Evolutionary conservation across 2,888 invertebrate genomes (phyloP), one percentile per base, ranked within the genome.

Genomic region (Globia sparganii): DNA sequence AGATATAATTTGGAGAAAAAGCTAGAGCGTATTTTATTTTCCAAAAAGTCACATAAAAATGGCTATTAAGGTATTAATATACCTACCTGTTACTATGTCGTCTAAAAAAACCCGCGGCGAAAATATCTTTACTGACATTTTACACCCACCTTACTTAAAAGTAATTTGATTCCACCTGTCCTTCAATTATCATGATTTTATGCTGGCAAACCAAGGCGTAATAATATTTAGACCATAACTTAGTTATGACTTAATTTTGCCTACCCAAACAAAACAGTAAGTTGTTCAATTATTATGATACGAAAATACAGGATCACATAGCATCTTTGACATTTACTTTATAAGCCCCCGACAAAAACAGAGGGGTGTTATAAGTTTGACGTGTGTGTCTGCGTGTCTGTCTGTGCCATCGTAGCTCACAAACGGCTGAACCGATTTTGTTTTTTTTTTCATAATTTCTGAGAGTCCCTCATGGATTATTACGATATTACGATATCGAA

Each of bases 181-280:
- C 53, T 37, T 46, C 46, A 46, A 64, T 21, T 65, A 59, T 77
- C 65, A 77, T 69, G 15, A 21, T 25, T 59, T 37, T 83, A 40
- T 53, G 28, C n/a, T n/a, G 11, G 40, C 37, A 66, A 40, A 46
- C 28, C 9, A 28, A 61, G 37, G 53, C 53, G 61, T 83, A 66
- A 80, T 69, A 69, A 59, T n/a, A 82, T 43, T 82, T 31, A 18
- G 13, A 46, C 31, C 58, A 65, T 66, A 61, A 80, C 68, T 76
- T 25, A 34, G 68, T 64, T 75, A 68, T 68, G 34, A 43, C 49
- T 75, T 68, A 59, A 65, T 53, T 82, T 49, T 21, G 25, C 28
- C 40, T 81, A 4, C 3, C 49, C 8, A 43, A 21, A 53, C 28
- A n/a, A 25, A 79, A 28, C 15, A 28, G 4, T 1, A 34, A 37